A percentile compares a stretch with the other conserved stretches of the same genome.
These are phyloP conservation scores for Syrista parreyssii DNA, from an alignment of 2,888 invertebrate species.

Conservation along the genomic window DNA sequence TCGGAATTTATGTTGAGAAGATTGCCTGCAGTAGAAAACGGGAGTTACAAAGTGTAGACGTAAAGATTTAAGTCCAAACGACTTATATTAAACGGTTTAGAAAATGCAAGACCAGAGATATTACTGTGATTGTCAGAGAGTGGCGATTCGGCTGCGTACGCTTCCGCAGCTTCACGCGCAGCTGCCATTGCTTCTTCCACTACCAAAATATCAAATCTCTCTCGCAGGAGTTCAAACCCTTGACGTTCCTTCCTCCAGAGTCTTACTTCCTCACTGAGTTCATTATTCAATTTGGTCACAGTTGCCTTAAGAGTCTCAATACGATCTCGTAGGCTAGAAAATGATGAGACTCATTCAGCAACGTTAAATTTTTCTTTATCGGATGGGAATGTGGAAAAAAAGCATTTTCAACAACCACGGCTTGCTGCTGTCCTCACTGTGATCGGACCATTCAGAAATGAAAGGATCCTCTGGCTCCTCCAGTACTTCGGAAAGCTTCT, in stretches of 20 bases:
- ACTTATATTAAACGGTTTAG: not conserved
- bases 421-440: constrained; percentile 22
- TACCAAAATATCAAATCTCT: constrained; percentile 37
- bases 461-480: constrained; percentile 41
- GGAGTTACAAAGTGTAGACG: not conserved
- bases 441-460: constrained; percentile 10
- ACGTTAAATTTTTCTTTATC: no score
- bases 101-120: not conserved
- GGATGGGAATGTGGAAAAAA: no score
- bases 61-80: not conserved
- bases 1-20: constrained; percentile 37
- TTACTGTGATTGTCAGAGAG: constrained; percentile 36
- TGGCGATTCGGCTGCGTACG: constrained; percentile 48
- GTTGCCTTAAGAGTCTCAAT: constrained; percentile 48
- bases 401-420: no score
- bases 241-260: constrained; percentile 61
- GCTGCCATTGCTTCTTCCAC: constrained; percentile 50
- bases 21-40: constrained; percentile 24
- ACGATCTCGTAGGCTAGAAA: constrained; percentile 47
- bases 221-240: constrained; percentile 42
- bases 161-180: constrained; percentile 46
- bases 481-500: constrained; percentile 39
- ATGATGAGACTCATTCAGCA: no score
- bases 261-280: constrained; percentile 52
- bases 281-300: constrained; percentile 49